A percentile compares a stretch with the other conserved stretches of the same genome.
Evolutionary conservation across 1,140 invertebrate species (phyloP).

Genomic region (Platorchestia sp.): DNA sequence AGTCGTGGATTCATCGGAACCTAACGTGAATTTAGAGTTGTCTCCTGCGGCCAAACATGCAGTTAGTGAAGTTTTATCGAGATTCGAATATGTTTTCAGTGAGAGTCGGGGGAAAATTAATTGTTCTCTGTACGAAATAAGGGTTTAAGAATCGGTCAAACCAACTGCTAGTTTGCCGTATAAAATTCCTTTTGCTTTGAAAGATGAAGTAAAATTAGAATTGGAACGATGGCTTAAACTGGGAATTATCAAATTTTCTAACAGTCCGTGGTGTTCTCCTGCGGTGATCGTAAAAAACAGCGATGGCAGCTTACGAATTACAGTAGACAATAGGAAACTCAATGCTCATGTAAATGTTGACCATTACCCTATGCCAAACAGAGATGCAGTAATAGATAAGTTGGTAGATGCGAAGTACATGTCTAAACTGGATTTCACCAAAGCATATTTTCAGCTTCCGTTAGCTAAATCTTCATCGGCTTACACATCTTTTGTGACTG

Average conservation of each 20-base stretch:
- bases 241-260: background rate
- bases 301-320: background rate
- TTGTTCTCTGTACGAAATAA: background rate
- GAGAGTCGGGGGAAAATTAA: background rate
- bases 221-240: background rate
- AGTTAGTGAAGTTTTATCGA: background rate
- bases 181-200: background rate
- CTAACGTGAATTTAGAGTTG: background rate
- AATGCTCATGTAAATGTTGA: slow-evolving; percentile 14
- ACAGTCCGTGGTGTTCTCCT: background rate
- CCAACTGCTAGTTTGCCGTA: background rate
- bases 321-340: background rate
- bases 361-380: background rate
- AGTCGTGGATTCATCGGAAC: background rate
- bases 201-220: background rate
- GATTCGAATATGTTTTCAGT: background rate
- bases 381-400: background rate
- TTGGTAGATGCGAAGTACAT: background rate
- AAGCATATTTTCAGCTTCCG: background rate
- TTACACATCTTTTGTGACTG: no score
- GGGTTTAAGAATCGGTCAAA: background rate
- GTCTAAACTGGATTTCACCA: background rate
- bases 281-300: background rate
- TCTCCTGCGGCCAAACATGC: background rate
- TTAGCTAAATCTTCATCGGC: no score